Percentiles rank a stretch among this genome's conserved stretches.
phyloP scores from a whole-genome alignment of 2,797 vertebrate genomes.

The Eulemur coronatus region DNA sequence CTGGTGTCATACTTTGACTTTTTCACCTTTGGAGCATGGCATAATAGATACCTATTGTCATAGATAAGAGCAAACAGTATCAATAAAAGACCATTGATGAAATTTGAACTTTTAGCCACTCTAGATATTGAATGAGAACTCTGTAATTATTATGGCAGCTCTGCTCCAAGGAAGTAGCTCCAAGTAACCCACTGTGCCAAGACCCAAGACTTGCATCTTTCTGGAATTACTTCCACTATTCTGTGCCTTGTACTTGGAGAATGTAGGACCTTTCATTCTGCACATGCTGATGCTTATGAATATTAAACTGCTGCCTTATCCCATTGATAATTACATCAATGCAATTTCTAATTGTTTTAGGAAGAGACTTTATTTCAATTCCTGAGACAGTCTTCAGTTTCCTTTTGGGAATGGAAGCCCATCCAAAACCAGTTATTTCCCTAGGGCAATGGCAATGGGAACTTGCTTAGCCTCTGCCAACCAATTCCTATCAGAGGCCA shows the following conservation, averaged over 20 bases:
- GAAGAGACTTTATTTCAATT: constrained; percentile 21
- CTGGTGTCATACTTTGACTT: neutral
- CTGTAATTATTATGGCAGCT: neutral
- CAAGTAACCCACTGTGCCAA: neutral
- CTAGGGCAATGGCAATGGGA: neutral
- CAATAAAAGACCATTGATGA: neutral
- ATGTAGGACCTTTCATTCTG: neutral
- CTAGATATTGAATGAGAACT: neutral
- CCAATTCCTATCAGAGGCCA: neutral
- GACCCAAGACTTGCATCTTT: neutral
- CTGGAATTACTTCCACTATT: neutral
- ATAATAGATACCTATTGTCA: neutral
- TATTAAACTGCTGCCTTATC: neutral
- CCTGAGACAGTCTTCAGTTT: constrained; percentile 15
- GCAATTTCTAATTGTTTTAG: neutral
- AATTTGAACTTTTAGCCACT: neutral
- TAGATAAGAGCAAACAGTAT: neutral
- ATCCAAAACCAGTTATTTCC: neutral
- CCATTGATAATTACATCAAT: neutral
- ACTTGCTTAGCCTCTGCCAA: neutral
- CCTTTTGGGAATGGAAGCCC: neutral
- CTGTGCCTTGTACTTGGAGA: neutral
- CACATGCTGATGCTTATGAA: neutral
- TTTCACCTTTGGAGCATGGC: neutral
- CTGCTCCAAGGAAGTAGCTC: neutral